These are phyloP conservation scores for Anarrhichthys ocellatus DNA, from an alignment of 2,113 vertebrate species.

Conservation along the genomic window DNA sequence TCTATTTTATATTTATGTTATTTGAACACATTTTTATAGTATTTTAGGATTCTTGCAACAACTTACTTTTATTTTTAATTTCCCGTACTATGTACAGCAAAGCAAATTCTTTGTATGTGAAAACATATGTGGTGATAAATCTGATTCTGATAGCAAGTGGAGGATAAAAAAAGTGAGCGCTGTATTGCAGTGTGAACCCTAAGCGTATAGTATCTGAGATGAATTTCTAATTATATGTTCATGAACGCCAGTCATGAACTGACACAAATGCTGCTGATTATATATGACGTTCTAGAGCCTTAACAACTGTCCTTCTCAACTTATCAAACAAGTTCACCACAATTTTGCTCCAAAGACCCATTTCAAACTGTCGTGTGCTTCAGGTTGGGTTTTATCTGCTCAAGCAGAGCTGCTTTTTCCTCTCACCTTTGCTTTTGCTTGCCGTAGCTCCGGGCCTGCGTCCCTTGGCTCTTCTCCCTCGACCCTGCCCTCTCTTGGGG, in stretches of 20 bases:
- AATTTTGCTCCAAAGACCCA: not conserved
- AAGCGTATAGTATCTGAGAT: not conserved
- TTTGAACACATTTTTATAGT: not conserved
- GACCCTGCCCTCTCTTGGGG: conserved; percentile 84
- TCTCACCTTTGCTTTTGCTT: conserved; percentile 83
- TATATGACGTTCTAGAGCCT: not conserved
- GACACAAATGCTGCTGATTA: not conserved
- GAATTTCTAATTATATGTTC: not conserved
- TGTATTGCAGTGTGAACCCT: not conserved
- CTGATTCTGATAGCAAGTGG: not conserved
- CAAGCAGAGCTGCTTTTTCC: too few relatives aligned
- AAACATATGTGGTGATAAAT: not conserved
- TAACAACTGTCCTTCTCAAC: not conserved
- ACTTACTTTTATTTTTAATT: not conserved
- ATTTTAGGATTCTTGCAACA: not conserved
- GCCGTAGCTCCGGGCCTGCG: conserved; percentile 73
- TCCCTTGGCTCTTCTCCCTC: conserved; percentile 87
- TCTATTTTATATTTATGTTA: not conserved
- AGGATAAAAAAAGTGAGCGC: not conserved
- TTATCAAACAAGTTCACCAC: not conserved
- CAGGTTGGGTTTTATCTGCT: too few relatives aligned
- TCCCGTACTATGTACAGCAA: not conserved
- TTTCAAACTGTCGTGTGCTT: not conserved
- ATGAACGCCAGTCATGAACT: not conserved
- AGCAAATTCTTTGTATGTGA: not conserved